These are phyloP conservation scores for Bombycilla garrulus DNA, from an alignment of 2,113 vertebrate species.

Conservation along the genomic window DNA sequence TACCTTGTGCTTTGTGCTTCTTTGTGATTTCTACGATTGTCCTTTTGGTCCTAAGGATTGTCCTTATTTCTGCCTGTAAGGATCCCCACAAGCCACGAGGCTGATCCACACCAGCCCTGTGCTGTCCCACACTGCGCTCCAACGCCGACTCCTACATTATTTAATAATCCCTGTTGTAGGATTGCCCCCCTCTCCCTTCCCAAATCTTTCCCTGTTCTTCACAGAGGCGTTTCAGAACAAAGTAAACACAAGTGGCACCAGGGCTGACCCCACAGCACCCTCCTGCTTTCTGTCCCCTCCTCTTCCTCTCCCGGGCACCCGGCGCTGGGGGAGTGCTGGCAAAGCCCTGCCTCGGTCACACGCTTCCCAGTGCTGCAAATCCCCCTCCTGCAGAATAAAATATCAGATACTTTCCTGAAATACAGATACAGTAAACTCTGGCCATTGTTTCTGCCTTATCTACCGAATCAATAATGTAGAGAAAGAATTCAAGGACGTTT, in stretches of 20 bases:
- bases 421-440: not conserved
- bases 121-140: not conserved
- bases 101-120: not conserved
- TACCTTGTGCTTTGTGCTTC: not conserved
- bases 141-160: not conserved
- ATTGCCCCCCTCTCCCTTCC: not conserved
- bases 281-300: not conserved
- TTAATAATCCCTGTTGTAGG: not conserved
- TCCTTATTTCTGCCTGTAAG: not conserved
- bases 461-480: constrained; percentile 2
- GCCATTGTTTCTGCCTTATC: constrained; percentile 59
- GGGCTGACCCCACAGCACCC: not conserved
- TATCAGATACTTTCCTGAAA: constrained; percentile 23
- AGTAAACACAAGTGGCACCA: not conserved
- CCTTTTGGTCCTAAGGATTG: not conserved
- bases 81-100: not conserved
- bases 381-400: not conserved
- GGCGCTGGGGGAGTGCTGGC: not conserved
- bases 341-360: rapidly evolving
- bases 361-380: not conserved
- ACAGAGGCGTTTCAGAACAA: not conserved
- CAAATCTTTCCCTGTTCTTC: not conserved
- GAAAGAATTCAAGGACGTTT: constrained; percentile 59
- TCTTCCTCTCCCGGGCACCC: constrained; percentile 21
- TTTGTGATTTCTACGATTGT: not conserved